phyloP scores from a whole-genome alignment of 2,888 invertebrate species.

The Antitype chi region DNA sequence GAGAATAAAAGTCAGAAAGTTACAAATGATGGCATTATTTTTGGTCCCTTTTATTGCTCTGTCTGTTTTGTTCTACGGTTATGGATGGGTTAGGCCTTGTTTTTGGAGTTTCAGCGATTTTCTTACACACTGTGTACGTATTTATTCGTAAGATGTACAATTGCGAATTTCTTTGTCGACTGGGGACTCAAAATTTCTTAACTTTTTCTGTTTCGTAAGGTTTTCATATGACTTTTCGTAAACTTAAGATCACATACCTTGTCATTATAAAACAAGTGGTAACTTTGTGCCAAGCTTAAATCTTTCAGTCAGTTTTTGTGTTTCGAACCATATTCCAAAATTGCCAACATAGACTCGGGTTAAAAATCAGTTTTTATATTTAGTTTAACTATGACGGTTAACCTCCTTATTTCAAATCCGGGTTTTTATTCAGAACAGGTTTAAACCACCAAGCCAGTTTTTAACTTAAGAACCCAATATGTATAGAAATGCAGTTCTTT shows the following conservation, averaged over 20 bases:
- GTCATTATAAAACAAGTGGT: too few species aligned
- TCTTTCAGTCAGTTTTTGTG: too few species aligned
- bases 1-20: constrained; percentile 52
- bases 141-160: neutral
- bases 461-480: too few species aligned
- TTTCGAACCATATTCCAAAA: too few species aligned
- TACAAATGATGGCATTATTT: constrained; percentile 52
- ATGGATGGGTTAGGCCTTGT: constrained; percentile 25
- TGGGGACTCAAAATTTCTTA: neutral
- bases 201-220: neutral
- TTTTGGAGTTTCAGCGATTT: constrained; percentile 24
- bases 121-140: neutral
- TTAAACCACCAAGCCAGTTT: too few species aligned
- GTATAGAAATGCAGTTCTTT: too few species aligned
- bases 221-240: neutral
- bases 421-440: too few species aligned
- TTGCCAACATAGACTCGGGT: too few species aligned
- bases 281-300: too few species aligned
- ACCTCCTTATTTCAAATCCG: too few species aligned
- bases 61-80: constrained; percentile 27
- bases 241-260: neutral
- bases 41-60: constrained; percentile 49
- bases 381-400: too few species aligned
- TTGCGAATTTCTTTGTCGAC: neutral
- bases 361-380: too few species aligned